A percentile compares a stretch with the other conserved stretches of the same genome.
Conservation (phyloP, 1,140 invertebrate genomes). For the Philaenus spumarius region DNA sequence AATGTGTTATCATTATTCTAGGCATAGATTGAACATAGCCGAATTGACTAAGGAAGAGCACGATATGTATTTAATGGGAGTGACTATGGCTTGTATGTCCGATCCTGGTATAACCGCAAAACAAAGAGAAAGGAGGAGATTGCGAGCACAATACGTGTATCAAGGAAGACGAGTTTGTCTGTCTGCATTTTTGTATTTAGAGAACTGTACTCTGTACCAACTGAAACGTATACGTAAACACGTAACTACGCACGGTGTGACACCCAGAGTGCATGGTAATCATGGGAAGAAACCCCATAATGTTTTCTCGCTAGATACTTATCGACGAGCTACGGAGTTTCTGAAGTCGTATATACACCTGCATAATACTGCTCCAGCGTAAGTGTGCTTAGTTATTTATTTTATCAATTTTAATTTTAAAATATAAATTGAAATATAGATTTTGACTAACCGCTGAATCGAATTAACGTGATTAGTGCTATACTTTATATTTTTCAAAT, state of each 20-base stretch:
- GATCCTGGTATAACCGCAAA: constrained; percentile 65
- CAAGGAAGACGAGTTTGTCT: constrained; percentile 66
- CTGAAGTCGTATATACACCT: constrained; percentile 61
- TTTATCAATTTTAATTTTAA: too few species aligned
- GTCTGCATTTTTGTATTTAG: constrained; percentile 69
- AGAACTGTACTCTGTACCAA: constrained; percentile 74
- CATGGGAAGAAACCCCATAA: constrained; percentile 75
- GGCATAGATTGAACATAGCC: constrained; percentile 67
- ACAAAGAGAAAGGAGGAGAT: constrained; percentile 61
- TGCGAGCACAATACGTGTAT: constrained; percentile 65
- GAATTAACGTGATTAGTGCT: too few species aligned
- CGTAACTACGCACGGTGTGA: constrained; percentile 68
- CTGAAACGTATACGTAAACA: constrained; percentile 70
- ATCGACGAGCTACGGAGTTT: constrained; percentile 67
- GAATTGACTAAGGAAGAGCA: constrained; percentile 67
- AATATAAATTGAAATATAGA: too few species aligned
- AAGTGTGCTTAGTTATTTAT: too few species aligned
- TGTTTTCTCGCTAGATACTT: constrained; percentile 69
- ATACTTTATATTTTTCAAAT: too few species aligned
- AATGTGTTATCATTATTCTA: constrained; percentile 26
- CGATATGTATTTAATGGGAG: constrained; percentile 71
- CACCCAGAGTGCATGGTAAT: constrained; percentile 68
- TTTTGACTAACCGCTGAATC: too few species aligned
- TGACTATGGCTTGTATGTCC: constrained; percentile 69
- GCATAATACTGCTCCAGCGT: constrained; percentile 8